Evolutionary conservation across 1,140 invertebrate species (phyloP), one percentile per base, ranked within the genome.

Genomic region (Panagrolaimus sp.): DNA sequence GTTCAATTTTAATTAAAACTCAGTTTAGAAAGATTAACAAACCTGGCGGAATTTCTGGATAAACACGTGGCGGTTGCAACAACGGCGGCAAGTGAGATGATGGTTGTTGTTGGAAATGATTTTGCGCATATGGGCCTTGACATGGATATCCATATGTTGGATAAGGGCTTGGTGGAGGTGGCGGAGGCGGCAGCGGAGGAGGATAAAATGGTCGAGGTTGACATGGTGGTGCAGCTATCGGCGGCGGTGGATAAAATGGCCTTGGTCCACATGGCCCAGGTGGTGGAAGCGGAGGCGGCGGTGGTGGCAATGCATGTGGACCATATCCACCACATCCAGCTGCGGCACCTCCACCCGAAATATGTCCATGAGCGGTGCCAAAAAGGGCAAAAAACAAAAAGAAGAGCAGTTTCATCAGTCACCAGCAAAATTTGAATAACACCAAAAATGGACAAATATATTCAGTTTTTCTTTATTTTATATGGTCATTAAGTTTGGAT

Each of bases 41-140:
- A 57, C 51, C 51, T 25, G 51, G 51, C 0, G 51, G 20, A 25
- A 57, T 57, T 27, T 57, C 51, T 38, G 31, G 31, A 57, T 57
- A 57, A n/a, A 27, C 20, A 11, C 51, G 20, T 11, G 51, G 51
- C 11, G 51, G 20, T 27, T 57, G 51, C 4, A 57, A 11, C 51
- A 57, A 57, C 13, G 51, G 51, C 0, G 51, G 51, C 0, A 57
- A 5, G 11, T 57, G 31, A 38, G 31, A 38, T 2, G 31, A 38
- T 20, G 9, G 51, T 11, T 57, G 20, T 57, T 23, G 51, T 20
- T 27, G 51, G 51, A 38, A 38, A 38, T n/a, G n/a, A 38, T 38
- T 2, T 38, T 38, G 31, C 2, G 2, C 31, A 38, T 38, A 38
- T 38, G 31, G 31, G 2, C 7, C 14, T 11, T 57, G 51, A 23